Evolutionary conservation across 2,888 invertebrate genomes (phyloP).

Genomic region (Spodoptera picta): DNA sequence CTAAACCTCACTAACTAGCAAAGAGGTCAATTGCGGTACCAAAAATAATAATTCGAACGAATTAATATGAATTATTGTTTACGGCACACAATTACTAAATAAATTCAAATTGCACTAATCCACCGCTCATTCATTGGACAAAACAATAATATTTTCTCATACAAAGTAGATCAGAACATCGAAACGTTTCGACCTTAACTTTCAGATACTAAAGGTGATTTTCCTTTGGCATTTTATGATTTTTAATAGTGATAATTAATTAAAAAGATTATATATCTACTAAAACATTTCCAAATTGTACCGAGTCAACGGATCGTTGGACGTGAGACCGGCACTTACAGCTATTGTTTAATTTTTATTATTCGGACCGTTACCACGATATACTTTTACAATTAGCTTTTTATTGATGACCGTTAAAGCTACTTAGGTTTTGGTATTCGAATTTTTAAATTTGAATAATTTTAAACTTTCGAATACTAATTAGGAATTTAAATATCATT

Average conservation of each 20-base stretch:
- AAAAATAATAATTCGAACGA: constrained; percentile 73
- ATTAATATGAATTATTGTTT: constrained; percentile 81
- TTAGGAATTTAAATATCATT: constrained; percentile 15
- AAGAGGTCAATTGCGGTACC: constrained; percentile 66
- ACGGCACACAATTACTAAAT: constrained; percentile 78
- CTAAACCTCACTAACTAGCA: constrained; percentile 47
- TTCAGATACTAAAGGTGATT: constrained; percentile 55
- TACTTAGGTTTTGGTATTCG: constrained; percentile 51
- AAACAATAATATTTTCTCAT: constrained; percentile 83
- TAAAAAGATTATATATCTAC: constrained; percentile 80
- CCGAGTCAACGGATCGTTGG: constrained; percentile 79
- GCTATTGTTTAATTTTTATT: constrained; percentile 73
- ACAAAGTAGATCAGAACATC: constrained; percentile 62
- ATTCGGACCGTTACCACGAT: constrained; percentile 63
- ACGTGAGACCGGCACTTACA: constrained; percentile 69
- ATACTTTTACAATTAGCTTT: constrained; percentile 61
- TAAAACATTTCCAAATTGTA: constrained; percentile 83
- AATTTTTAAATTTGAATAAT: constrained; percentile 49
- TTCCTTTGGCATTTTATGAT: constrained; percentile 47
- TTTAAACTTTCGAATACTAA: constrained; percentile 37
- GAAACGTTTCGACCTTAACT: constrained; percentile 60
- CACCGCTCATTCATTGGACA: constrained; percentile 81
- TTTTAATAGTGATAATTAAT: constrained; percentile 82
- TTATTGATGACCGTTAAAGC: constrained; percentile 63
- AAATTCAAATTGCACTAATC: constrained; percentile 85